phyloP scores from a whole-genome alignment of 2,113 vertebrate species.

The Callocephalon fimbriatum region DNA sequence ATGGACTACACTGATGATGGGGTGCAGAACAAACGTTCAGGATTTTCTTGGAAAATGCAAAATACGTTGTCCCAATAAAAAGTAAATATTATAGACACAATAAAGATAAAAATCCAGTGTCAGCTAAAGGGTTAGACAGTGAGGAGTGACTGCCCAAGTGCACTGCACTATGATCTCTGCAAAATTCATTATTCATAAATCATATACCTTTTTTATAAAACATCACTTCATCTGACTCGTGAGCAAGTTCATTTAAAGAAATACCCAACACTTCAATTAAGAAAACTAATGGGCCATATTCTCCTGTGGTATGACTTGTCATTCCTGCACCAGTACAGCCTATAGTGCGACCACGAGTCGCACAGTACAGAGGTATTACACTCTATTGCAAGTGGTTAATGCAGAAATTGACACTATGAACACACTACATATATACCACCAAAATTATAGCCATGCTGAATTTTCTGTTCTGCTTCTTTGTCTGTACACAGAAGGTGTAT shows the following conservation, averaged over 20 bases:
- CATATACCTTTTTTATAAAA: not conserved
- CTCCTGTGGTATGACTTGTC: not conserved
- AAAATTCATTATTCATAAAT: not conserved
- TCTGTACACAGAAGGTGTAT: not conserved
- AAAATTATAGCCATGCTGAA: not conserved
- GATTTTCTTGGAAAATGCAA: not conserved
- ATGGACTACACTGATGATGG: accelerated
- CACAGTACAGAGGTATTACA: not conserved
- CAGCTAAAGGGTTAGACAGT: not conserved
- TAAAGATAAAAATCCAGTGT: not conserved
- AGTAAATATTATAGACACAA: not conserved
- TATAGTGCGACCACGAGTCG: not conserved
- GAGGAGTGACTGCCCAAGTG: not conserved
- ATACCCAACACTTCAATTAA: not conserved
- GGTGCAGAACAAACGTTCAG: not conserved
- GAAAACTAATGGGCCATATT: not conserved
- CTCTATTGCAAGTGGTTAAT: not conserved
- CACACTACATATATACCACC: not conserved
- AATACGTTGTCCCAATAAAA: not conserved
- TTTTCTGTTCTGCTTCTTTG: not conserved
- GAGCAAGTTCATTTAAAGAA: not conserved
- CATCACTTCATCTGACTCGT: not conserved
- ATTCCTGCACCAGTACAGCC: not conserved
- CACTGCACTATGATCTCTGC: not conserved
- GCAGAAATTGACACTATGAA: not conserved